A percentile compares a stretch with the other conserved stretches of the same genome.
Evolutionary conservation across 2,113 vertebrate genomes (phyloP).

Genomic region (Podarcis muralis): DNA sequence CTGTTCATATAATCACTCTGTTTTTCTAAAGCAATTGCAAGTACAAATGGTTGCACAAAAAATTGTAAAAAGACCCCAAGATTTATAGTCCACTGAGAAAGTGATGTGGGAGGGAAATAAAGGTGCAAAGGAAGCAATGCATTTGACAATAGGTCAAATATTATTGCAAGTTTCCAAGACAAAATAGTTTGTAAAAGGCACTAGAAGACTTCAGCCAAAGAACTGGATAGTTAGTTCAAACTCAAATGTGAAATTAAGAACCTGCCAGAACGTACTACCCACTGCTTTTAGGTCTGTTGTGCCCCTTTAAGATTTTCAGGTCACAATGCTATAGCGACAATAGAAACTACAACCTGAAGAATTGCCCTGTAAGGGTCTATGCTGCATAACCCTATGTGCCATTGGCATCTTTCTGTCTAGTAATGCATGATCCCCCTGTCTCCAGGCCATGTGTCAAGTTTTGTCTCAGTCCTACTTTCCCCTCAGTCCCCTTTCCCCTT

Average conservation of each 20-base stretch:
- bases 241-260: not conserved
- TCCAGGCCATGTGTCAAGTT: too few relatives aligned
- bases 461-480: not conserved
- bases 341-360: not conserved
- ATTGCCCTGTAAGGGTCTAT: not conserved
- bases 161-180: not conserved
- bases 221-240: not conserved
- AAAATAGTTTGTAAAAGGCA: not conserved
- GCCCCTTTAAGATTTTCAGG: not conserved
- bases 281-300: not conserved
- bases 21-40: too few relatives aligned
- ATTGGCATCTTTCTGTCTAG: not conserved
- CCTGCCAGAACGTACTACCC: not conserved
- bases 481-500: not conserved
- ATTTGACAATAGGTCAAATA: not conserved
- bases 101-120: not conserved
- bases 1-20: too few relatives aligned
- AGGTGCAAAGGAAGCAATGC: not conserved
- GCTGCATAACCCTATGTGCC: not conserved
- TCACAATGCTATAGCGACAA: not conserved
- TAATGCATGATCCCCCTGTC: not conserved
- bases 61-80: too few relatives aligned
- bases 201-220: not conserved
- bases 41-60: too few relatives aligned
- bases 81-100: too few relatives aligned